Conservation (phyloP, 2,113 vertebrate genomes). For the Misgurnus anguillicaudatus region DNA sequence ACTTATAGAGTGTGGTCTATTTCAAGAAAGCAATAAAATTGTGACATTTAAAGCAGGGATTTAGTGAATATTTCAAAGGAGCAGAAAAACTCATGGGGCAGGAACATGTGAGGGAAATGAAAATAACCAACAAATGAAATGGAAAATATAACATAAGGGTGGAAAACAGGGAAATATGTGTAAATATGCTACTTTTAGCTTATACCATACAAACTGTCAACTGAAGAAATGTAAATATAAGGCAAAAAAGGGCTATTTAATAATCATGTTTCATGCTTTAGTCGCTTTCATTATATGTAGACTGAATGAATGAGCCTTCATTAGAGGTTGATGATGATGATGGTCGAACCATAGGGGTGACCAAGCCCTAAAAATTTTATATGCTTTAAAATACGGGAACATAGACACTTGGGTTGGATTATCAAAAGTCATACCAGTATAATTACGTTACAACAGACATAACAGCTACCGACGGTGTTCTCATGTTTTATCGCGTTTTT, state of each 20-base stretch:
- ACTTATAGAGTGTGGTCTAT: background rate
- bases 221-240: background rate
- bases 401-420: background rate
- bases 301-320: background rate
- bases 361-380: conserved; percentile 43
- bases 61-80: background rate
- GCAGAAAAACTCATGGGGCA: too few relatives aligned
- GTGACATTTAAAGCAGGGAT: background rate
- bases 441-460: background rate
- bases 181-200: background rate
- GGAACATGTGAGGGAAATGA: background rate
- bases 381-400: background rate
- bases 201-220: background rate
- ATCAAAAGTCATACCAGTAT: background rate
- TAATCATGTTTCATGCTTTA: background rate
- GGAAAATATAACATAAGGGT: background rate
- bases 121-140: background rate
- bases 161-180: background rate
- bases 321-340: background rate
- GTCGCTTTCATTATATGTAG: background rate
- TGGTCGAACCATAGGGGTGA: conserved; percentile 49
- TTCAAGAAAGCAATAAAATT: background rate
- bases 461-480: background rate
- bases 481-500: background rate
- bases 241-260: too few relatives aligned